Conservation (phyloP, 2,888 invertebrate genomes). For the Schrankia costaestrigalis region DNA sequence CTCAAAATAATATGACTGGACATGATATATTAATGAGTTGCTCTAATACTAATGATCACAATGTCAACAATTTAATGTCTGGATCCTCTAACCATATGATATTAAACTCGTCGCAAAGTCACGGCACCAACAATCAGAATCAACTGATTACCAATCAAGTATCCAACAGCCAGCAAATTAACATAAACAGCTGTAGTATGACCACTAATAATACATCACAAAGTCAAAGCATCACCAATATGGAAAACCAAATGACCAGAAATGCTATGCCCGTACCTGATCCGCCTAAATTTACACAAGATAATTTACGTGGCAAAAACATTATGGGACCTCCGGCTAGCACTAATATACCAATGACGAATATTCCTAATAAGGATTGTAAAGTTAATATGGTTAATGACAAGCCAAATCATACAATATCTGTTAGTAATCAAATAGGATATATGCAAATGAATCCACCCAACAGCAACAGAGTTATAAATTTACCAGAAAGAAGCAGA, state of each 20-base stretch:
- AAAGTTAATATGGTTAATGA: constrained; percentile 68
- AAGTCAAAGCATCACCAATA: constrained; percentile 52
- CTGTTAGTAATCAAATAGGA: constrained; percentile 69
- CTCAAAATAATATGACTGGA: constrained; percentile 56
- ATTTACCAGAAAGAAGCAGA: constrained; percentile 70
- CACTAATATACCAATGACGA: constrained; percentile 53
- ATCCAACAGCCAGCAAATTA: constrained; percentile 60
- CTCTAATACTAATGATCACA: constrained; percentile 62
- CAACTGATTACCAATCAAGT: constrained; percentile 58
- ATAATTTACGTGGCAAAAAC: constrained; percentile 65
- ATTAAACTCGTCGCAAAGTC: constrained; percentile 63
- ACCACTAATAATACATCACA: constrained; percentile 53
- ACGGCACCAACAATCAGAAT: constrained; percentile 55
- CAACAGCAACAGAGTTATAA: constrained; percentile 69
- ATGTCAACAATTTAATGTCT: constrained; percentile 59
- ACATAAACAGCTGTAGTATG: constrained; percentile 69
- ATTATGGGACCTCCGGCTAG: constrained; percentile 62
- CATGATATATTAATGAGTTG: constrained; percentile 74
- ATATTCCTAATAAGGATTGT: constrained; percentile 57
- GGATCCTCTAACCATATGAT: constrained; percentile 65
- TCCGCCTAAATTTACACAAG: constrained; percentile 62
- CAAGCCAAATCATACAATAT: constrained; percentile 66
- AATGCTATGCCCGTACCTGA: constrained; percentile 57
- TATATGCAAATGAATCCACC: constrained; percentile 74
- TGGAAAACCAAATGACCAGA: constrained; percentile 63